These are phyloP conservation scores for Meloidogyne floridensis DNA, from an alignment of 1,140 invertebrate species.

Conservation along the genomic window DNA sequence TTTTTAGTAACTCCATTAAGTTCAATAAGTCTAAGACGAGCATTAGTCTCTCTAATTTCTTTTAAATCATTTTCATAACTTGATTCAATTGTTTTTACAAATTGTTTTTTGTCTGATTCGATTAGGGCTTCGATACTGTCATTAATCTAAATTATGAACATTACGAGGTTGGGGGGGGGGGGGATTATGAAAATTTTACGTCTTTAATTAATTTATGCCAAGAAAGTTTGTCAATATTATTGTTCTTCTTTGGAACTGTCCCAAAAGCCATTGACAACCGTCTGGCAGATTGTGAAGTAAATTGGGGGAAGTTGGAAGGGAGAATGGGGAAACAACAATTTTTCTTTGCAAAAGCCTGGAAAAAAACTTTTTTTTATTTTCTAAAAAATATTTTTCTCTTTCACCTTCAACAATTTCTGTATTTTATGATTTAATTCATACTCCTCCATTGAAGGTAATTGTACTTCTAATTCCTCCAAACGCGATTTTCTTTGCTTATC, in stretches of 20 bases:
- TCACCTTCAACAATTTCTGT: slow-evolving; percentile 8
- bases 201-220: slow-evolving; percentile 12
- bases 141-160: slow-evolving; percentile 6
- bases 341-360: slow-evolving; percentile 9
- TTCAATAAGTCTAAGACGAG: slow-evolving; percentile 49
- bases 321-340: background rate
- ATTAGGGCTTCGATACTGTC: slow-evolving; percentile 1
- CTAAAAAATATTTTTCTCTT: background rate
- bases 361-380: background rate
- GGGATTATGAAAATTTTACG: background rate
- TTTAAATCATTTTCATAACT: slow-evolving; percentile 41
- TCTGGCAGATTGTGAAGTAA: background rate
- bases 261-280: slow-evolving; percentile 1
- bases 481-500: background rate
- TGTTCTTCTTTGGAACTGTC: background rate
- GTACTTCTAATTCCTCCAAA: background rate
- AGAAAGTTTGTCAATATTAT: background rate
- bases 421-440: slow-evolving; percentile 1
- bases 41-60: slow-evolving; percentile 51
- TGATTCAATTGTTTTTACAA: background rate
- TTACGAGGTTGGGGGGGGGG: background rate
- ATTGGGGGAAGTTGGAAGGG: slow-evolving; percentile 1
- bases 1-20: slow-evolving; percentile 49
- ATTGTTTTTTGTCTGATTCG: slow-evolving; percentile 5
- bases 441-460: background rate